Evolutionary conservation across 1,140 invertebrate species (phyloP), one percentile per base, ranked within the genome.

Genomic region (Diabrotica virgifera): DNA sequence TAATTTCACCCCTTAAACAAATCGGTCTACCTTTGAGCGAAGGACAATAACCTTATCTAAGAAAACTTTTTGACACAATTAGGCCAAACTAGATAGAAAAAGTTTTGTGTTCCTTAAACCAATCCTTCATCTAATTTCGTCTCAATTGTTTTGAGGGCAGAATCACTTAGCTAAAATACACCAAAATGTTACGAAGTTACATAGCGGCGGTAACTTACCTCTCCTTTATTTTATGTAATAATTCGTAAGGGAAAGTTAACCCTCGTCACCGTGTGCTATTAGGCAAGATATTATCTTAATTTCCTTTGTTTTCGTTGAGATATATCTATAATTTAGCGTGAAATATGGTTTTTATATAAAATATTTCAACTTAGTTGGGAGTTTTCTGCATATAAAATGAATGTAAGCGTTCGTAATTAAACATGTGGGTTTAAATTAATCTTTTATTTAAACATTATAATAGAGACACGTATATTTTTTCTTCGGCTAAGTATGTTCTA

Each of bases 321-420:
- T 46, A 46, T 46, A n/a, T 46, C 40, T n/a, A 46, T 46, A 46
- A 46, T 46, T 46, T 46, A 46, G n/a, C 40, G 40, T 46, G n/a
- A 46, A 46, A 46, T 5, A 46, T 46, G 8, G 40, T 46, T 46
- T 46, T 46, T 46, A 24, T 24, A 24, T 24, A 24, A 24, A 24
- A 24, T 24, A 24, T 24, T 24, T 24, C 24, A 24, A 24, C 24
- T 24, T 1, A 24, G 24, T 24, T 24, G 24, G 24, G 24, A 24
- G 1, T 24, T 24, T 24, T 4, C 24, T 24, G 24, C 24, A 24
- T 24, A 24, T 24, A 24, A 24, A 24, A 24, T 24, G 24, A 24
- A 24, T 24, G 24, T 2, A 24, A 24, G 24, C 24, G 4, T 24
- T 2, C 24, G 24, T 24, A 24, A 4, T 24, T 24, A 24, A 24